Conservation (phyloP, 2,888 invertebrate genomes). For the Oconnorella tubifera region DNA sequence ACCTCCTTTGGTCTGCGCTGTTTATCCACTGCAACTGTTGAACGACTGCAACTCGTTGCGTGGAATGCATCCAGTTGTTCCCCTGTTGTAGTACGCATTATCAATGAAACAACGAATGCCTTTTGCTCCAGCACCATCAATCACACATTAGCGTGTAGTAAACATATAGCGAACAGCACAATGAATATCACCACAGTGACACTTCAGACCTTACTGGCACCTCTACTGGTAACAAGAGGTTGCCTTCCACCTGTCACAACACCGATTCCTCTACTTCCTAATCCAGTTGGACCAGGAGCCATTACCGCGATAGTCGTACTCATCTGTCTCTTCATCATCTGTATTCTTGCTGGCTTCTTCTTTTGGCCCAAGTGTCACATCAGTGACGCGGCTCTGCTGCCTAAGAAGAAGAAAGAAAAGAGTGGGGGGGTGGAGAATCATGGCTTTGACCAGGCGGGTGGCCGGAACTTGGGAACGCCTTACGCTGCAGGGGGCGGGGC, state of each 20-base stretch:
- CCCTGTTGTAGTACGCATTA: background rate
- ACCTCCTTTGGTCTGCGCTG: too few relatives aligned
- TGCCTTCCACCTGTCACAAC: background rate
- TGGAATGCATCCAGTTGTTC: background rate
- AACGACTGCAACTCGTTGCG: background rate
- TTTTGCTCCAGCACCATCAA: background rate
- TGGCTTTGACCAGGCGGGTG: background rate
- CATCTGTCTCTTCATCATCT: slow-evolving; percentile 15
- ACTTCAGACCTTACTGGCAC: background rate
- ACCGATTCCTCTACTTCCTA: slow-evolving; percentile 10
- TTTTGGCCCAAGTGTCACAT: slow-evolving; percentile 24
- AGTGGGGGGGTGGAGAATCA: background rate
- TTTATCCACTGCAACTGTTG: too few relatives aligned
- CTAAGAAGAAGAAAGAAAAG: slow-evolving; percentile 5
- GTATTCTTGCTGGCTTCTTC: slow-evolving; percentile 22
- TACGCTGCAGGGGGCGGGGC: background rate
- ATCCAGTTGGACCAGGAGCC: slow-evolving; percentile 15
- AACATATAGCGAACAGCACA: background rate
- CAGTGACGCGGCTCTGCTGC: background rate
- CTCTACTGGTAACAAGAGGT: background rate
- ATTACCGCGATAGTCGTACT: slow-evolving; percentile 24
- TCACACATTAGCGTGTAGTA: background rate
- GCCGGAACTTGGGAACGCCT: background rate
- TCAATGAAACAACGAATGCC: background rate
- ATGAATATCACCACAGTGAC: background rate